Evolutionary conservation across 2,113 vertebrate genomes (phyloP).

Genomic region (Crotalus helleri): DNA sequence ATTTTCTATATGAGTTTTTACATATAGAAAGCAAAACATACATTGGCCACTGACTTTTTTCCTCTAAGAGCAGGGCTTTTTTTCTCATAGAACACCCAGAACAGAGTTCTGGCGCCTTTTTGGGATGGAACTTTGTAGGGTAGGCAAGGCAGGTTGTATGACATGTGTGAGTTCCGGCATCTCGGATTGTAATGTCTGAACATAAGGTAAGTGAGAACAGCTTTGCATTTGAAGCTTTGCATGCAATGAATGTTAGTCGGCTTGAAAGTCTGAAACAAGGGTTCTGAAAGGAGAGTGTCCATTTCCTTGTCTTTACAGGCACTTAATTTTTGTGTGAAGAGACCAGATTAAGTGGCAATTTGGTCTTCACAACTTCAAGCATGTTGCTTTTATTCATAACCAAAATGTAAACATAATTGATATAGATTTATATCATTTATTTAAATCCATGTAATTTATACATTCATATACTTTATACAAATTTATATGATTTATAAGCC

Average conservation of each 20-base stretch:
- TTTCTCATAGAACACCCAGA: too few species aligned
- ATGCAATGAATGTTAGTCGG: not conserved
- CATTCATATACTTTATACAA: not conserved
- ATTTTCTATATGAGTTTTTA: not conserved
- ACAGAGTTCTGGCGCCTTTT: too few species aligned
- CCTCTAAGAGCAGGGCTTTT: not conserved
- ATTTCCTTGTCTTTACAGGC: not conserved
- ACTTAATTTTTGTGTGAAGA: not conserved
- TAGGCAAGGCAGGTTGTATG: too few species aligned
- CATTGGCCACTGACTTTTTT: not conserved
- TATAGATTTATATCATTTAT: not conserved
- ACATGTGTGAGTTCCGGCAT: not conserved
- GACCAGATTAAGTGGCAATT: not conserved
- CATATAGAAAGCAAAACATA: not conserved
- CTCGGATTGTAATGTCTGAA: not conserved
- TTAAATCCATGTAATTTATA: not conserved
- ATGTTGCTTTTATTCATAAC: not conserved
- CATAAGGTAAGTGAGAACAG: not conserved
- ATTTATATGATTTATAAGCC: not conserved
- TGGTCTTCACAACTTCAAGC: not conserved
- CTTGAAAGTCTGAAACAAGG: not conserved
- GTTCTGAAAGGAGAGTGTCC: not conserved
- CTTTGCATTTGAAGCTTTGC: not conserved
- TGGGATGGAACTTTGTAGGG: too few species aligned
- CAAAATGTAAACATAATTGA: not conserved